Percentiles rank a stretch among this genome's conserved stretches.
phyloP scores from a whole-genome alignment of 2,888 invertebrate species.

The Sarcophaga carnaria region DNA sequence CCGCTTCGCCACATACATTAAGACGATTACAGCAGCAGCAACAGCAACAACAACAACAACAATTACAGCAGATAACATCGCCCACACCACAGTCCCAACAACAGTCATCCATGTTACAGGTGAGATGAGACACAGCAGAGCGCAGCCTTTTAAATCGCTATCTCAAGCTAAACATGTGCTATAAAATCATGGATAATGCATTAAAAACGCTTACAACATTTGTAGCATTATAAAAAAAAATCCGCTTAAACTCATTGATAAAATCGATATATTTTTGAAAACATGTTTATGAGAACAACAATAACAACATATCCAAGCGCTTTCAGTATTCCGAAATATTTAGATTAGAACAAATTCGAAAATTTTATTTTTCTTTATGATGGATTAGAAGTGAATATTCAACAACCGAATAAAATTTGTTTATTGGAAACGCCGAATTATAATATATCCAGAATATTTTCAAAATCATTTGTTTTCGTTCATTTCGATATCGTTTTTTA shows the following conservation, averaged over 20 bases:
- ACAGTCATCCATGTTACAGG: conserved; percentile 77
- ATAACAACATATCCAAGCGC: neutral
- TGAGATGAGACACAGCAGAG: conserved; percentile 72
- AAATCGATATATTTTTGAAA: too few relatives aligned
- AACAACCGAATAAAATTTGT: too few relatives aligned
- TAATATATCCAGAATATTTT: too few relatives aligned
- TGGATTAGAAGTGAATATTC: too few relatives aligned
- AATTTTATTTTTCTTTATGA: too few relatives aligned
- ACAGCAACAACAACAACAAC: conserved; percentile 71
- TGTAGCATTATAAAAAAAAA: conserved; percentile 3
- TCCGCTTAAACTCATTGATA: too few relatives aligned
- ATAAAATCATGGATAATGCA: conserved; percentile 38
- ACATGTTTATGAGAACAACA: neutral
- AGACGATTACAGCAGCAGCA: conserved; percentile 82
- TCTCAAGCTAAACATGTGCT: conserved; percentile 11
- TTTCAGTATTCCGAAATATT: neutral
- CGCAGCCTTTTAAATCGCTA: neutral
- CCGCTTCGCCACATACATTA: conserved; percentile 90
- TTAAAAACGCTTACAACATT: conserved; percentile 33
- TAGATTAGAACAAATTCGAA: neutral
- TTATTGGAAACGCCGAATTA: too few relatives aligned
- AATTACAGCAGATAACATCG: neutral
- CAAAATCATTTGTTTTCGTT: too few relatives aligned
- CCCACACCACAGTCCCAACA: conserved; percentile 27
- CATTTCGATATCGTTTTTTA: too few relatives aligned